A percentile compares a stretch with the other conserved stretches of the same genome.
These are phyloP conservation scores for Macrophya alboannulata DNA, from an alignment of 2,888 invertebrate species.

Conservation along the genomic window DNA sequence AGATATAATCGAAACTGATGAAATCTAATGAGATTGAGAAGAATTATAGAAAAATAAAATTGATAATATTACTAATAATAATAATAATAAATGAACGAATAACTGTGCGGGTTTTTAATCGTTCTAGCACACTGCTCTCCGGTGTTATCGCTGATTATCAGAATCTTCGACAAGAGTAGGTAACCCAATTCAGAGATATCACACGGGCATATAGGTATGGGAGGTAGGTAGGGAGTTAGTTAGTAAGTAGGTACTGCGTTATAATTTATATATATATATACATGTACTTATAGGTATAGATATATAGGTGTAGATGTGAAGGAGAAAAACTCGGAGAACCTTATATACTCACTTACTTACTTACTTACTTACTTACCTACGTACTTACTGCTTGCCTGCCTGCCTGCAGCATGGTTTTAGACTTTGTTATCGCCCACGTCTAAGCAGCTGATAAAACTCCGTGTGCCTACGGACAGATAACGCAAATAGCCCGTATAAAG, in stretches of 20 bases:
- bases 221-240: slow-evolving; percentile 47
- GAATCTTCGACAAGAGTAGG: slow-evolving; percentile 52
- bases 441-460: slow-evolving; percentile 79
- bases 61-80: too few species aligned
- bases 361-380: neutral
- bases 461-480: slow-evolving; percentile 77
- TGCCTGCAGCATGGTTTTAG: slow-evolving; percentile 40
- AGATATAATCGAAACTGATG: too few species aligned
- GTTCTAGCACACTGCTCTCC: slow-evolving; percentile 15
- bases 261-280: slow-evolving; percentile 16
- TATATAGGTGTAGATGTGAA: neutral
- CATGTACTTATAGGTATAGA: neutral
- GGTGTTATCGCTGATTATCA: slow-evolving; percentile 56
- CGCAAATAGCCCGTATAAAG: slow-evolving; percentile 75
- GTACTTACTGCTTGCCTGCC: neutral
- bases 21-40: neutral
- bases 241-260: slow-evolving; percentile 31
- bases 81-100: slow-evolving; percentile 1
- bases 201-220: neutral
- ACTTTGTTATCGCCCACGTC: slow-evolving; percentile 71
- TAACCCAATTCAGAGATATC: slow-evolving; percentile 58
- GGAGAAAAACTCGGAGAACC: slow-evolving; percentile 50
- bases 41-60: neutral
- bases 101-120: neutral
- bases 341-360: slow-evolving; percentile 22